Base-by-base conservation (phyloP, 2,797 vertebrate genomes). In the Pseudocheirus occidentalis region DNA sequence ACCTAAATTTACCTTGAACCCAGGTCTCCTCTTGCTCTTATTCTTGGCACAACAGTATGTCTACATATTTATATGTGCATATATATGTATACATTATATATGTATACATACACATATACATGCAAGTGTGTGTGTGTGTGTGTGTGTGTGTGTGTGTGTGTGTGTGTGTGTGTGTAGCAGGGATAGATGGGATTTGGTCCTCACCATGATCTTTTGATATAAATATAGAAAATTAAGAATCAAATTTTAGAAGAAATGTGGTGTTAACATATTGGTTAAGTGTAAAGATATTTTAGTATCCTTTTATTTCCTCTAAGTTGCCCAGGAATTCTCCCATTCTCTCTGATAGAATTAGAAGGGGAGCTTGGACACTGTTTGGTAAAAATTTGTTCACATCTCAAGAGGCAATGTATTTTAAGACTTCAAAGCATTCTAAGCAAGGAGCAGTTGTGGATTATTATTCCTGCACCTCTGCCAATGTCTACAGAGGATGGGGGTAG, bases 401-500 rank as follows among this genome's bases (percentile, higher is more conserved):
- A 46, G n/a, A 46, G 1, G n/a, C n/a, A 81, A 81, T 16, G 18
- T 46, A 81, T 81, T 81, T 81, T 81, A 7, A 46, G 6, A 81
- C 18, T 46, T 81, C n/a, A 81, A 81, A 18, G 18, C 18, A 46
- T 46, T 73, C 16, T 46, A 81, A 21, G 18, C 18, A 46, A 3
- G 18, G n/a, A 81, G 18, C 1, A 81, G n/a, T 46, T 81, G 6
- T 81, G 18, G 11, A 81, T 6, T 81, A 16, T 21, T 21, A 81
- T 18, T 2, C n/a, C n/a, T 24, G n/a, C 34, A 18, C 14, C 34
- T 7, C 34, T 73, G 3, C 62, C 34, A 73, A 34, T 40, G 34
- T 18, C 34, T n/a, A 66, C 5, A 0, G 11, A 10, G 3, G 7
- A 0, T 9, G 11, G 11, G 29, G 29, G 29, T 28, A 3, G 12